These are phyloP conservation scores for Caenorhabditis sp. DNA, from an alignment of 2,888 invertebrate species.

Conservation along the genomic window DNA sequence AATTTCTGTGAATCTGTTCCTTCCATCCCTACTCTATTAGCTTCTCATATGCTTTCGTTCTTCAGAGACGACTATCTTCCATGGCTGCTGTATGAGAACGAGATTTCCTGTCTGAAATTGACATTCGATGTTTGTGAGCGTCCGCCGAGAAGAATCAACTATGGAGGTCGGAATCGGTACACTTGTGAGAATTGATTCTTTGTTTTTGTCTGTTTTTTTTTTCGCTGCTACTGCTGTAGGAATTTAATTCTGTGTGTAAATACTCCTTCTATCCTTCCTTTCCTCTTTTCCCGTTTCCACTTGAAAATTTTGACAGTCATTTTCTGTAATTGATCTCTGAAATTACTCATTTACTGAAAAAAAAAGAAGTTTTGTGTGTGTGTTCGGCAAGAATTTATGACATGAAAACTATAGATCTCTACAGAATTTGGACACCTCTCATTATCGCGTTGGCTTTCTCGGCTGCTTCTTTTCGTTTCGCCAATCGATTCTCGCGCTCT, in stretches of 20 bases:
- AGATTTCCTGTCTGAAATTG: slow-evolving; percentile 82
- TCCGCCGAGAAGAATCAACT: slow-evolving; percentile 76
- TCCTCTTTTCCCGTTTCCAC: too few species aligned
- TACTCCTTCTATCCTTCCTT: slow-evolving; percentile 3
- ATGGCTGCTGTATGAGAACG: slow-evolving; percentile 83
- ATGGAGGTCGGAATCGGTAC: slow-evolving; percentile 76
- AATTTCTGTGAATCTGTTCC: too few species aligned
- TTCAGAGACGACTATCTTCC: slow-evolving; percentile 83
- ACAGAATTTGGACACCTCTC: slow-evolving; percentile 21
- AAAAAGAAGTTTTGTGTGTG: neutral
- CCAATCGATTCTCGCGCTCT: slow-evolving; percentile 37
- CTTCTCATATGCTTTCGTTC: too few species aligned
- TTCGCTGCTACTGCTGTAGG: slow-evolving; percentile 2
- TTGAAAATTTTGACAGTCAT: slow-evolving; percentile 1
- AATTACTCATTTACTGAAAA: slow-evolving; percentile 14
- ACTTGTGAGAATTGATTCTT: slow-evolving; percentile 75
- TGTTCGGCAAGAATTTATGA: neutral
- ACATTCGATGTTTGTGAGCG: slow-evolving; percentile 83
- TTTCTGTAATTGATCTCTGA: slow-evolving; percentile 24
- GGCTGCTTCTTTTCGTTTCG: slow-evolving; percentile 31
- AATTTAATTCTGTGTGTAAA: slow-evolving; percentile 22
- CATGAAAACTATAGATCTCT: neutral
- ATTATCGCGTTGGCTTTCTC: slow-evolving; percentile 50
- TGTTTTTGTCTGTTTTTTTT: neutral
- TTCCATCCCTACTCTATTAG: too few species aligned